phyloP scores from a whole-genome alignment of 1,140 invertebrate species.

The Drosophila burlai region DNA sequence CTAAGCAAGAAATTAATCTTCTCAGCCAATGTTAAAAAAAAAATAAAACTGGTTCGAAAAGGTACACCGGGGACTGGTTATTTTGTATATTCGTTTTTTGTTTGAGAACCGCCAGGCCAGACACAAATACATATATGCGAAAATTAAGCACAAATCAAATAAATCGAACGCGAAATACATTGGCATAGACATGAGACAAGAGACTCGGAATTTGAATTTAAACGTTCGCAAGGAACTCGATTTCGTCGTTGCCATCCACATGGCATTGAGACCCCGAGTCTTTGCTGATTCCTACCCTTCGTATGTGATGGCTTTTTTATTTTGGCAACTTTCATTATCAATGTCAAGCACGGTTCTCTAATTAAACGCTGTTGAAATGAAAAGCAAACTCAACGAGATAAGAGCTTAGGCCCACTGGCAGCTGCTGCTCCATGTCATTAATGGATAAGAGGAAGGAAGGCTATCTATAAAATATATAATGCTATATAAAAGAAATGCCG shows the following conservation, averaged over 20 bases:
- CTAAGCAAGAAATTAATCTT: constrained; percentile 42
- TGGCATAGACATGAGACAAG: constrained; percentile 22
- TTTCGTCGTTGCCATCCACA: constrained; percentile 42
- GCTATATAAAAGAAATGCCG: not conserved
- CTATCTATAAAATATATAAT: not conserved
- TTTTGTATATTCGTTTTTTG: constrained; percentile 7
- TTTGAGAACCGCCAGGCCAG: constrained; percentile 16
- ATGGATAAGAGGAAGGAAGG: constrained; percentile 47
- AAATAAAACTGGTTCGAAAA: constrained; percentile 37
- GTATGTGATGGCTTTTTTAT: constrained; percentile 7
- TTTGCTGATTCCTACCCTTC: constrained; percentile 10
- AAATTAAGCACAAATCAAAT: constrained; percentile 35
- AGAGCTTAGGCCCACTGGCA: constrained; percentile 16
- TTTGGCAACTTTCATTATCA: constrained; percentile 72
- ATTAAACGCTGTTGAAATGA: constrained; percentile 48
- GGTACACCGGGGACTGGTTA: constrained; percentile 24
- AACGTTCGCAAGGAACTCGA: constrained; percentile 20
- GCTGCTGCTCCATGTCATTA: constrained; percentile 44
- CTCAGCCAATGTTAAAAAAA: constrained; percentile 9
- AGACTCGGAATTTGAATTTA: constrained; percentile 17
- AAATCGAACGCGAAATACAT: constrained; percentile 31
- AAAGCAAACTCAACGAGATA: constrained; percentile 43
- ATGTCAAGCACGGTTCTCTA: constrained; percentile 71
- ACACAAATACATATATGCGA: constrained; percentile 44
- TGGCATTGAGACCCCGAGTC: constrained; percentile 31